Evolutionary conservation across 2,888 invertebrate genomes (phyloP), one percentile per base, ranked within the genome.

Genomic region (Plebejus argus): DNA sequence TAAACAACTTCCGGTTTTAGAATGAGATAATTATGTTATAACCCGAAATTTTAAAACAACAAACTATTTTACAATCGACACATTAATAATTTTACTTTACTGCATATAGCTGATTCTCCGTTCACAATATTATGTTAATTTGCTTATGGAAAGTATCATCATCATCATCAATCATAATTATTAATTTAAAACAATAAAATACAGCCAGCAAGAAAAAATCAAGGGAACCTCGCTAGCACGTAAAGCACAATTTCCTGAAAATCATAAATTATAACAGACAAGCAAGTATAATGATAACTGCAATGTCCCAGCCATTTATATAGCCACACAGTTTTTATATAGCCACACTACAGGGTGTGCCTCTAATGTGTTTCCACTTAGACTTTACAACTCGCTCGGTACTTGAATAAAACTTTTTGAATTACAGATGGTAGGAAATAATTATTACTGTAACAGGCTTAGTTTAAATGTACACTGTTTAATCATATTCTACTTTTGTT

Each of bases 231-330:
- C 23, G 23, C 61, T 23, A 12, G 4, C 28, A 33, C 33, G 28
- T 66, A 18, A 61, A 23, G 66, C 66, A 66, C 23, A 28, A 66
- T 28, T 66, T 66, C 28, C 66, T 66, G 66, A 33, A 66, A 33
- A 18, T 66, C 66, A 66, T 66, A 33, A 66, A 66, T 66, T 15
- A 33, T 66, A 66, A 28, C 66, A 66, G 66, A 66, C 66, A 66
- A 66, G 66, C 66, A 18, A 66, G 18, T 33, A 66, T 33, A 66
- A 66, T 66, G 15, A 66, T 66, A 66, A 66, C 28, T 66, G 66
- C 66, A 66, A 61, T 61, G 23, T 10, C 61, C 28, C 28, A 28
- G 28, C 28, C 28, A 28, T 28, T 28, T 28, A 28, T 28, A 28
- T 28, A 28, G 28, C 28, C 28, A 28, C 28, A 28, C 28, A 28